phyloP scores from a whole-genome alignment of 2,113 vertebrate genomes.

The Sapajus apella region DNA sequence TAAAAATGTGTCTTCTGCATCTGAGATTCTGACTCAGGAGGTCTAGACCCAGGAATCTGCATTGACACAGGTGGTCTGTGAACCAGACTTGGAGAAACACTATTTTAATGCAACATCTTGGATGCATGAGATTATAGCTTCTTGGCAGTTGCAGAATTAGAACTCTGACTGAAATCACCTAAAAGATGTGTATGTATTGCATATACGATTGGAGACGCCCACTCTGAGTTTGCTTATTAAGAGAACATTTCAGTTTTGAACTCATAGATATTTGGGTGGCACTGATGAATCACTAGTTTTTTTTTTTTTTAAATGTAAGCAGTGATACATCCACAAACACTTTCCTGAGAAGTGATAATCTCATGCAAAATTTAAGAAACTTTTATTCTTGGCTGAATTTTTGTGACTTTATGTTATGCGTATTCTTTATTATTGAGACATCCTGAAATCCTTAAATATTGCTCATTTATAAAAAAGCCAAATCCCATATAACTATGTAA shows the following conservation, averaged over 20 bases:
- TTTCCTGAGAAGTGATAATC: neutral
- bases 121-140: accelerated
- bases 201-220: neutral
- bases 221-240: neutral
- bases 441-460: neutral
- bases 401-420: neutral
- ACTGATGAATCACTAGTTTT: neutral
- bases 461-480: neutral
- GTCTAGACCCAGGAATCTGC: neutral
- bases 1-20: neutral
- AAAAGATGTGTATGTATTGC: accelerated
- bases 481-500: neutral
- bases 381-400: neutral
- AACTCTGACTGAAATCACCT: neutral
- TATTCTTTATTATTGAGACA: neutral
- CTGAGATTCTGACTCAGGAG: neutral
- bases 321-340: neutral
- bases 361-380: neutral
- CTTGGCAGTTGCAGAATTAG: neutral
- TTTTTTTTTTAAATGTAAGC: neutral
- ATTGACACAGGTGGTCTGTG: neutral
- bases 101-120: neutral
- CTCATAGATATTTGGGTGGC: neutral
- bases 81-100: neutral
- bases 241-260: neutral